phyloP scores from a whole-genome alignment of 2,888 invertebrate species.

The Philereme vetulata region DNA sequence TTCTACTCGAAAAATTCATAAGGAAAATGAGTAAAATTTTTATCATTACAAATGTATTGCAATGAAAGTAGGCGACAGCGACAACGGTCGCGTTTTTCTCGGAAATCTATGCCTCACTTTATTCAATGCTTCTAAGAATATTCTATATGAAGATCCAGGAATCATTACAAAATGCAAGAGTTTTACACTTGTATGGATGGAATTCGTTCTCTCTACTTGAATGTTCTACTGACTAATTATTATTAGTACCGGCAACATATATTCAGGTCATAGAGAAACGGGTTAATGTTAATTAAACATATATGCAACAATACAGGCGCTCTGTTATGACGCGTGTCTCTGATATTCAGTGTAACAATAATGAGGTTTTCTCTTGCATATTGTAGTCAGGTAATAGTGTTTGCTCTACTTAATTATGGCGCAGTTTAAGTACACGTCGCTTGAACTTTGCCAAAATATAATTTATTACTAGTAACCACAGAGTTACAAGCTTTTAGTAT shows the following conservation, averaged over 20 bases:
- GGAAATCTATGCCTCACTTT: no score
- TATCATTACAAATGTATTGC: slow-evolving; percentile 21
- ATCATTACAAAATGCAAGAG: no score
- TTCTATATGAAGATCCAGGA: no score
- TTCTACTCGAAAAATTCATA: slow-evolving; percentile 50
- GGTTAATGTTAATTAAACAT: not conserved
- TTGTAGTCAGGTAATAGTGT: slow-evolving; percentile 7
- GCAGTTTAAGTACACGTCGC: slow-evolving; percentile 21
- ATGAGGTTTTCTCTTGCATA: slow-evolving; percentile 23
- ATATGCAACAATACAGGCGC: not conserved
- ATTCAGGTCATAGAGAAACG: not conserved
- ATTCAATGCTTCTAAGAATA: no score
- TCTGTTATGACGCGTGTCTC: slow-evolving; percentile 13
- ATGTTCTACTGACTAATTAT: not conserved
- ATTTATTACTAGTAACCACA: slow-evolving; percentile 22
- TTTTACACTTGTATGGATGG: no score
- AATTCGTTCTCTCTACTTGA: not conserved
- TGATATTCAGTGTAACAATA: slow-evolving; percentile 5
- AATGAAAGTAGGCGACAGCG: not conserved
- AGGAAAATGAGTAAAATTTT: slow-evolving; percentile 18
- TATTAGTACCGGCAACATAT: not conserved
- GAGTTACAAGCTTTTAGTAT: slow-evolving; percentile 17
- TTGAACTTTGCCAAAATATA: slow-evolving; percentile 25
- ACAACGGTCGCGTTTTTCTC: no score
- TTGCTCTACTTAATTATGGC: slow-evolving; percentile 20